Conservation (phyloP, 2,888 invertebrate genomes). For the Ophion costatus region DNA sequence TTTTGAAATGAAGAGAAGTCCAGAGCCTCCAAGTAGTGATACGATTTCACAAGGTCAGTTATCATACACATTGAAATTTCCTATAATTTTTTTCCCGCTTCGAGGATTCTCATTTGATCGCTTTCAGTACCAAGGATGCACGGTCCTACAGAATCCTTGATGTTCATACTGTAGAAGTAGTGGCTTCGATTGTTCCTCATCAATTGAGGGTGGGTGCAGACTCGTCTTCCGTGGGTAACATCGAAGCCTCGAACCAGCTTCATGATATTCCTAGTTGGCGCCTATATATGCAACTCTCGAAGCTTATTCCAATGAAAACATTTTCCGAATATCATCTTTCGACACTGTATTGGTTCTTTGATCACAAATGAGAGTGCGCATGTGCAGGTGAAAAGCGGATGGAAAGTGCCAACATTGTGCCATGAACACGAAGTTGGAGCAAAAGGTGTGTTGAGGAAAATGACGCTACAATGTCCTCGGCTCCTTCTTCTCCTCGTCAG, state of each 20-base stretch:
- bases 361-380: not conserved
- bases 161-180: not conserved
- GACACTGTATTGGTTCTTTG: conserved; percentile 58
- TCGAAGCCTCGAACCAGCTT: no score
- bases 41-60: not conserved
- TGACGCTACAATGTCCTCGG: conserved; percentile 49
- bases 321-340: conserved; percentile 33
- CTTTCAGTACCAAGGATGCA: not conserved
- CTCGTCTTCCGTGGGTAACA: no score
- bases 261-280: no score
- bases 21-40: not conserved
- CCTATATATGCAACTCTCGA: not conserved
- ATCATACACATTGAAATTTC: not conserved
- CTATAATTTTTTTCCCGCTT: not conserved
- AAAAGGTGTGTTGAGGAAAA: conserved; percentile 46
- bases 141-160: not conserved
- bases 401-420: conserved; percentile 31
- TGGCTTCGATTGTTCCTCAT: not conserved
- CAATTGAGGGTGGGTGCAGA: not conserved
- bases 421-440: conserved; percentile 21
- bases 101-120: not conserved
- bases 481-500: conserved; percentile 5
- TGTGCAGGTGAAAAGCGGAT: conserved; percentile 14
- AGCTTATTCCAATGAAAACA: not conserved
- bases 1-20: not conserved